Percentiles rank a stretch among this genome's conserved stretches.
Evolutionary conservation across 92 coral and sea anemone genomes (phyloP).

Genomic region (Porites rus): DNA sequence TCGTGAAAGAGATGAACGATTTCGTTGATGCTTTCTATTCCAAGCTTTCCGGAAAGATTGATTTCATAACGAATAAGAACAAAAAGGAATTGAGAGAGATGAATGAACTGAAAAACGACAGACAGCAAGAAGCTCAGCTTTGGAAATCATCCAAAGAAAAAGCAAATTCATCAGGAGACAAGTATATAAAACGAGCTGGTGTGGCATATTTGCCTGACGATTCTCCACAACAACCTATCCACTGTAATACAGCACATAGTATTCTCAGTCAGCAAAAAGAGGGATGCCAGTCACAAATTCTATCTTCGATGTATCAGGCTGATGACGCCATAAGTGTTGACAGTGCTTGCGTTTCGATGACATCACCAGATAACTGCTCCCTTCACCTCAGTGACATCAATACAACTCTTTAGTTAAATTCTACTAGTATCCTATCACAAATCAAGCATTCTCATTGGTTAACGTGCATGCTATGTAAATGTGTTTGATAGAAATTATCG

Average conservation of each 20-base stretch:
- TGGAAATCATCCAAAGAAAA: not conserved
- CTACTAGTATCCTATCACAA: too few species aligned
- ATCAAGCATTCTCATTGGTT: too few species aligned
- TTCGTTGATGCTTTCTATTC: conserved; percentile 4
- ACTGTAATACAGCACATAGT: not conserved
- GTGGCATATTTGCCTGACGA: not conserved
- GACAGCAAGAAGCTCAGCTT: not conserved
- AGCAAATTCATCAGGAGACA: not conserved
- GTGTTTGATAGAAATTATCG: too few species aligned
- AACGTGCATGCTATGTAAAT: too few species aligned
- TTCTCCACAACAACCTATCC: not conserved
- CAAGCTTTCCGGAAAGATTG: conserved; percentile 4
- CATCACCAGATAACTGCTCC: not conserved
- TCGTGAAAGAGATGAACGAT: conserved; percentile 19
- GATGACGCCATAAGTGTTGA: not conserved
- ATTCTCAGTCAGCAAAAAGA: not conserved
- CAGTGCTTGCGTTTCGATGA: not conserved
- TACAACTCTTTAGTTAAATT: too few species aligned
- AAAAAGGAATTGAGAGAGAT: not conserved
- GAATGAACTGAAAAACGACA: not conserved
- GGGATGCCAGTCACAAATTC: not conserved
- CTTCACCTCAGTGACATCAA: not conserved
- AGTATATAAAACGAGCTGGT: too few species aligned
- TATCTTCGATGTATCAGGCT: not conserved
- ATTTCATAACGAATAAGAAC: not conserved